Percentiles rank a stretch among this genome's conserved stretches.
These are phyloP conservation scores for Beaufortia kweichowensis DNA, from an alignment of 2,113 vertebrate species.

Conservation along the genomic window DNA sequence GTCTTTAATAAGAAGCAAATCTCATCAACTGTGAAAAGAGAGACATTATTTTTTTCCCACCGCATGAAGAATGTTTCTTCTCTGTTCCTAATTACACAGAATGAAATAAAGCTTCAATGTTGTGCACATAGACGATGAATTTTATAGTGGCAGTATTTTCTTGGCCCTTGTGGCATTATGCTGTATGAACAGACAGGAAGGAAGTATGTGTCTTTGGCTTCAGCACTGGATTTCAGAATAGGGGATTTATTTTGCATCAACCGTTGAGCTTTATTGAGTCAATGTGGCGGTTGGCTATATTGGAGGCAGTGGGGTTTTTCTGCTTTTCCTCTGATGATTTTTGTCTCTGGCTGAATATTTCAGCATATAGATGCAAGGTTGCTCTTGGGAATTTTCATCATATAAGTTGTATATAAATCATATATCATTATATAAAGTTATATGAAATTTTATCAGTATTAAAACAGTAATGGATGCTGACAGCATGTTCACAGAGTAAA, in stretches of 20 bases:
- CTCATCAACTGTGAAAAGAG: constrained; percentile 52
- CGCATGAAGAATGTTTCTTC: constrained; percentile 50
- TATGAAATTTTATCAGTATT: background rate
- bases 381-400: constrained; percentile 12
- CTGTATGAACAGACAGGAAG: constrained; percentile 40
- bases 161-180: constrained; percentile 40
- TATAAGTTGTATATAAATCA: too few relatives aligned
- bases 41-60: constrained; percentile 38
- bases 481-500: background rate
- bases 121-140: constrained; percentile 40
- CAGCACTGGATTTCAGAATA: constrained; percentile 25
- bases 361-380: background rate
- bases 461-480: background rate
- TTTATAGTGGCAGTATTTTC: constrained; percentile 52
- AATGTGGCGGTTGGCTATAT: background rate
- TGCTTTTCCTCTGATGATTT: constrained; percentile 8
- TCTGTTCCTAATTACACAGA: constrained; percentile 53
- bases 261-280: constrained; percentile 12
- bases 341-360: constrained; percentile 6
- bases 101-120: constrained; percentile 58
- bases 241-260: constrained; percentile 2
- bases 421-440: background rate
- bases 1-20: constrained; percentile 58
- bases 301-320: constrained; percentile 35
- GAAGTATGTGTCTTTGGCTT: constrained; percentile 51